A percentile compares a stretch with the other conserved stretches of the same genome.
phyloP scores from a whole-genome alignment of 2,797 vertebrate genomes.

The Otus scops region DNA sequence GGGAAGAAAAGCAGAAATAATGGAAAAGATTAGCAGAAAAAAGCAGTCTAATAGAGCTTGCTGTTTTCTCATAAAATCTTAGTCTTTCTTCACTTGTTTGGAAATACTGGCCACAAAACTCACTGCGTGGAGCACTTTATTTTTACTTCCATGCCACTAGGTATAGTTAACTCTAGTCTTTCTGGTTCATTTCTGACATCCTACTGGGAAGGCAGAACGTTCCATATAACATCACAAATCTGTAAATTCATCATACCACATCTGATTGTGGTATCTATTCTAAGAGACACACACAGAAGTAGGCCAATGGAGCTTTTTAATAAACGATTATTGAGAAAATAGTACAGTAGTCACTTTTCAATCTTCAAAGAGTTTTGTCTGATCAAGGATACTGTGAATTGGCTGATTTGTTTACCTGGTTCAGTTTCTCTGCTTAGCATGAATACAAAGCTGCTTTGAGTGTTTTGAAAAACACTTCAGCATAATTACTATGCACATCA shows the following conservation, averaged over 20 bases:
- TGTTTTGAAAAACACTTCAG: constrained; percentile 33
- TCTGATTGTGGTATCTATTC: neutral
- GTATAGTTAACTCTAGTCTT: neutral
- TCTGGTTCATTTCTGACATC: neutral
- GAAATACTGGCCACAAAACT: neutral
- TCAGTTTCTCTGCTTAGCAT: constrained; percentile 8
- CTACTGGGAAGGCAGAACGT: neutral
- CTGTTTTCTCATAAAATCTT: neutral
- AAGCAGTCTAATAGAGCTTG: neutral
- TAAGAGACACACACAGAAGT: neutral
- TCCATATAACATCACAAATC: neutral
- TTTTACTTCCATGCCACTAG: neutral
- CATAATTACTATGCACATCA: constrained; percentile 16
- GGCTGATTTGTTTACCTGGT: constrained; percentile 35
- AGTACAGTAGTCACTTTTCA: constrained; percentile 11
- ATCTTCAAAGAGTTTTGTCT: constrained; percentile 20
- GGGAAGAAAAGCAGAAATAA: neutral
- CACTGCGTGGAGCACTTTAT: neutral
- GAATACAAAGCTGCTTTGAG: neutral
- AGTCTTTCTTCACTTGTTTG: neutral
- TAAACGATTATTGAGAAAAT: constrained; percentile 2
- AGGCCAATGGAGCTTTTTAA: neutral
- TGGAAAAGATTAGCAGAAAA: neutral
- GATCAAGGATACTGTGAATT: neutral
- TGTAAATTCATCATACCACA: neutral